A percentile compares a stretch with the other conserved stretches of the same genome.
Conservation (phyloP, 2,113 vertebrate species). For the Cricetomys ansorgei region DNA sequence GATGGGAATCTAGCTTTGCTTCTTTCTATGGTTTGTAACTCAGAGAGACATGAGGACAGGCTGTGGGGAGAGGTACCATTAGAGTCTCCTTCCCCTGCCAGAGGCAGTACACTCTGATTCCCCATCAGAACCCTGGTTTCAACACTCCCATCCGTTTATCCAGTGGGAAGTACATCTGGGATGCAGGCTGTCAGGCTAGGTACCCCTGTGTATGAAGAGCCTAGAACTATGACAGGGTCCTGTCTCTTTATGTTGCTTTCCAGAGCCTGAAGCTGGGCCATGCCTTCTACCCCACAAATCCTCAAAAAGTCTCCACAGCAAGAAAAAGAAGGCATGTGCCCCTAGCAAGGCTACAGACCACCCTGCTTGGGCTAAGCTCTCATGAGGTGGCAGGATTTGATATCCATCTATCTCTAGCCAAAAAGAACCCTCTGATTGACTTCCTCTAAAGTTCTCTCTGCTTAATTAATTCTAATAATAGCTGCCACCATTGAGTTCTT, state of each 20-base stretch:
- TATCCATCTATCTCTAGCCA: conserved; percentile 18
- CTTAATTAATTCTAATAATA: conserved; percentile 76
- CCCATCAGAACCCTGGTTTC: neutral
- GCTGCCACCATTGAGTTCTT: neutral
- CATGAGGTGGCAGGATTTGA: neutral
- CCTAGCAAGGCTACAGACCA: neutral
- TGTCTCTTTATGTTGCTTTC: neutral
- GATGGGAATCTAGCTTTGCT: neutral
- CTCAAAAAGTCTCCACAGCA: neutral
- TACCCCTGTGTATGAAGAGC: neutral
- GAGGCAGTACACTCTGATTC: neutral
- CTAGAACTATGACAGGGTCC: neutral
- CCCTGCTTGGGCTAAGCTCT: neutral
- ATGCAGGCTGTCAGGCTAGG: neutral
- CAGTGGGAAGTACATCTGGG: neutral
- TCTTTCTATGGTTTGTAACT: neutral
- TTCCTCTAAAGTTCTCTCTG: conserved; percentile 59
- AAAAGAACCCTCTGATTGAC: conserved; percentile 5
- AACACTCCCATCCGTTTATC: neutral
- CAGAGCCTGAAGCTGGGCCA: neutral
- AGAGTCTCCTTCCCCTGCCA: neutral
- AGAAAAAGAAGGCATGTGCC: neutral
- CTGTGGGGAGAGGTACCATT: neutral
- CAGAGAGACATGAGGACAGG: neutral
- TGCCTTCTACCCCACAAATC: neutral